Evolutionary conservation across 2,113 vertebrate genomes (phyloP).

Genomic region (Rhabdomys dilectus): DNA sequence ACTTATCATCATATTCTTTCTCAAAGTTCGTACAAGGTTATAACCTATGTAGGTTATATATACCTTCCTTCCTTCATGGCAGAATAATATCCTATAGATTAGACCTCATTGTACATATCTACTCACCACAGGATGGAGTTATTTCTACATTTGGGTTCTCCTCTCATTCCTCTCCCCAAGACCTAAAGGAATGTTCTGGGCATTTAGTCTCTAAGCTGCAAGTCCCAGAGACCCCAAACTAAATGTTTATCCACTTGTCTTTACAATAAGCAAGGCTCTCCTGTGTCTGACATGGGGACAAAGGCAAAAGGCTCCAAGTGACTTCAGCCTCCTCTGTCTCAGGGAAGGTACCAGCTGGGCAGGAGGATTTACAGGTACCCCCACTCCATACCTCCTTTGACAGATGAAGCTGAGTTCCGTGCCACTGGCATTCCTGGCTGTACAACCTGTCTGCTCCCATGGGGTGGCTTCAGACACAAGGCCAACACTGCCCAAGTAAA

Average conservation of each 20-base stretch:
- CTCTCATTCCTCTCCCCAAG: background rate
- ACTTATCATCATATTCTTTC: accelerated
- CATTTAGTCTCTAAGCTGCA: background rate
- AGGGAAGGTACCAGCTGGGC: background rate
- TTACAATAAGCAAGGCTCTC: background rate
- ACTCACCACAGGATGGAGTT: background rate
- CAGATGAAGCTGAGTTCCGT: accelerated
- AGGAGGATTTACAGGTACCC: background rate
- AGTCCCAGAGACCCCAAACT: background rate
- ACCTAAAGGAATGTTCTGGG: background rate
- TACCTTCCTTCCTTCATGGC: background rate
- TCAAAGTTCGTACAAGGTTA: accelerated
- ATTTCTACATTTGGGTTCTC: background rate
- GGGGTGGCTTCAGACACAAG: background rate
- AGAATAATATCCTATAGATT: background rate
- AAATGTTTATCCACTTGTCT: background rate
- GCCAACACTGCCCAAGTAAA: background rate
- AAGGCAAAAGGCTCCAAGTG: background rate
- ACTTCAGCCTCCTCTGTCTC: background rate
- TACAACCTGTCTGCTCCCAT: too few species aligned
- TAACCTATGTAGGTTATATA: accelerated
- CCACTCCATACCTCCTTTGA: background rate
- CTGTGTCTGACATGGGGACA: accelerated
- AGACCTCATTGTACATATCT: background rate
- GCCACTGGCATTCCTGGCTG: background rate